Evolutionary conservation across 2,113 vertebrate genomes (phyloP).

Genomic region (Oryzias celebensis): DNA sequence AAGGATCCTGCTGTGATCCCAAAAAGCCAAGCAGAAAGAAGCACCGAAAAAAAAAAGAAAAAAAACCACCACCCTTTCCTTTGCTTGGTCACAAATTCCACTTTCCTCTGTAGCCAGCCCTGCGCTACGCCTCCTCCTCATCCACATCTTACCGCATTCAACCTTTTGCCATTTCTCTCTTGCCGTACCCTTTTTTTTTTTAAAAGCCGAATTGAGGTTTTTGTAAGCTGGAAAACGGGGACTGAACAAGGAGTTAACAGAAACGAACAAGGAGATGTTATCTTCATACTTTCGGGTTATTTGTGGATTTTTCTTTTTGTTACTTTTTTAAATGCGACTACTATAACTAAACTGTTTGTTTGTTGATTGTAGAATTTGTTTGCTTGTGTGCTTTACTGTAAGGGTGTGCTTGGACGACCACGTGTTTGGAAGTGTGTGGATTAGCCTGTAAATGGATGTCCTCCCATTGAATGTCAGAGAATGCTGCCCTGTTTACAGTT

Average conservation of each 20-base stretch:
- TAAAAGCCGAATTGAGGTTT: slow-evolving; percentile 69
- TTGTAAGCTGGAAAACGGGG: slow-evolving; percentile 71
- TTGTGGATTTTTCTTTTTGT: slow-evolving; percentile 23
- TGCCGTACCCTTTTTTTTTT: slow-evolving; percentile 66
- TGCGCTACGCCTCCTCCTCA: slow-evolving; percentile 77
- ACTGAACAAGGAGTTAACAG: slow-evolving; percentile 67
- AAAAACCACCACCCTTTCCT: slow-evolving; percentile 80
- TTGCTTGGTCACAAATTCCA: slow-evolving; percentile 84
- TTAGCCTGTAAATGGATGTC: slow-evolving; percentile 34
- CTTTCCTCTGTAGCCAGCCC: slow-evolving; percentile 79
- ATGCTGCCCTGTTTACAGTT: slow-evolving; percentile 43
- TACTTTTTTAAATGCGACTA: slow-evolving; percentile 15
- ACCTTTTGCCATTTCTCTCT: slow-evolving; percentile 80
- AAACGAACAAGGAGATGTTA: slow-evolving; percentile 58
- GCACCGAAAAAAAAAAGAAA: slow-evolving; percentile 74
- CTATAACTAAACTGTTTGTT: slow-evolving; percentile 28
- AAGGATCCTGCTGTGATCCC: slow-evolving; percentile 87
- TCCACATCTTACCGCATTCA: slow-evolving; percentile 78
- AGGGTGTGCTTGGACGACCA: slow-evolving; percentile 48
- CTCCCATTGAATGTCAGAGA: slow-evolving; percentile 36
- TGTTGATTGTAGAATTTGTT: slow-evolving; percentile 59
- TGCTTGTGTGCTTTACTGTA: slow-evolving; percentile 47
- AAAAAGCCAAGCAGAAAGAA: slow-evolving; percentile 80
- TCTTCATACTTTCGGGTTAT: slow-evolving; percentile 58
- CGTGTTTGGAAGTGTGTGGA: slow-evolving; percentile 50